Conservation (phyloP, 2,888 invertebrate genomes). For the Pachymerium ferrugineum region DNA sequence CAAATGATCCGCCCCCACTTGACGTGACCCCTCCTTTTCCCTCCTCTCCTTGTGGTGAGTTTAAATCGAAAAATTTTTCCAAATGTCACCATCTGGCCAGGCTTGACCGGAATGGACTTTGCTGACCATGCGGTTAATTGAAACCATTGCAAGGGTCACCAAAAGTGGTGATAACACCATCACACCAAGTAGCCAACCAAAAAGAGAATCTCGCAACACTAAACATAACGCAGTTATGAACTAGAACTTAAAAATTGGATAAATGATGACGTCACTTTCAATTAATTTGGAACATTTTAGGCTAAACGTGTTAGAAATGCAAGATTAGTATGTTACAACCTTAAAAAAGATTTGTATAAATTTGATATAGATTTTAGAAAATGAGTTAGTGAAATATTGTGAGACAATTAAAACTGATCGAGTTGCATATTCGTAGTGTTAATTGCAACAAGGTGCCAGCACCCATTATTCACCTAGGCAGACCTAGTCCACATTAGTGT, state of each 20-base stretch:
- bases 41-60: not conserved
- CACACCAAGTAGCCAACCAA: not conserved
- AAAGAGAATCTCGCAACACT: too few relatives aligned
- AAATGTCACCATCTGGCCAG: not conserved
- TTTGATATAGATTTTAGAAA: too few relatives aligned
- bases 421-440: not conserved
- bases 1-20: not conserved
- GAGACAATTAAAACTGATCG: too few relatives aligned
- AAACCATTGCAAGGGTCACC: not conserved
- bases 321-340: too few relatives aligned
- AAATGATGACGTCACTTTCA: too few relatives aligned
- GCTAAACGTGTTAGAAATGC: too few relatives aligned
- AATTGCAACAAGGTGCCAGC: not conserved
- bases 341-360: too few relatives aligned
- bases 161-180: not conserved
- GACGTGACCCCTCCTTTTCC: not conserved
- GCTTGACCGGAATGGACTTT: slow-evolving; percentile 2
- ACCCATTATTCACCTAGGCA: not conserved
- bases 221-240: too few relatives aligned
- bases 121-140: not conserved
- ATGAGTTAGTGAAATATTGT: too few relatives aligned
- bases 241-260: too few relatives aligned
- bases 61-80: not conserved
- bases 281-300: too few relatives aligned
- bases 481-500: not conserved